Evolutionary conservation across 1,140 invertebrate species (phyloP), one percentile per base, ranked within the genome.

Genomic region (Drosophila kepulauana): DNA sequence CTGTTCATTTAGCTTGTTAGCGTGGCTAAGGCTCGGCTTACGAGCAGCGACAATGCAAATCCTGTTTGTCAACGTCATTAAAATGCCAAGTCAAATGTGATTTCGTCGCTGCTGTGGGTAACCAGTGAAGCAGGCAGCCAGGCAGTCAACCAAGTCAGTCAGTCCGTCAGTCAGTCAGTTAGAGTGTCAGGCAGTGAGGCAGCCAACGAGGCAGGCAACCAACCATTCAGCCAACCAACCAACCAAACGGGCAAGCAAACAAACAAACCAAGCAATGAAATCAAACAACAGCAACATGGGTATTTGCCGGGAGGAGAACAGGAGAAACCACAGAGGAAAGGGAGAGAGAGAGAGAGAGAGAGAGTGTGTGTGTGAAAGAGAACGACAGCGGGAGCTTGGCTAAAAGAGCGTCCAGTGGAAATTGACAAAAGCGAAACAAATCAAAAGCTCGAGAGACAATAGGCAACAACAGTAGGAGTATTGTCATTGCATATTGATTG

Each of bases 371-470:
- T 35, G 20, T 28, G 5, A 59, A 33, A 3, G 20, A 5, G 20
- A n/a, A 7, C 10, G 11, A 13, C 48, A 13, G 16, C 6, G 16
- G 10, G 20, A 25, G 30, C 2, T 30, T 30, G 51, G 51, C 51
- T 25, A 70, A 59, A 74, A 67, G 56, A 77, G 58, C 71, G 41
- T 57, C 33, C 49, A 54, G 80, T 81, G 80, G 64, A 87, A 88
- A 88, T 88, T 84, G 80, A 88, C 84, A 89, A 84, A 78, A 88
- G 84, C 80, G 59, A 84, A 88, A 81, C 80, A 78, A 88, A 88
- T 87, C 82, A 88, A 88, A 78, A 72, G 85, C 73, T 59, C 28
- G 48, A 78, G 75, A 81, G 85, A 87, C 73, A 80, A 81, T 80
- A 69, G 85, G 67, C 70, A 81, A 78, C 85, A 73, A 78, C 35